Evolutionary conservation across 2,888 invertebrate species (phyloP), one percentile per base, ranked within the genome.

Genomic region (Drosophila quinaria): DNA sequence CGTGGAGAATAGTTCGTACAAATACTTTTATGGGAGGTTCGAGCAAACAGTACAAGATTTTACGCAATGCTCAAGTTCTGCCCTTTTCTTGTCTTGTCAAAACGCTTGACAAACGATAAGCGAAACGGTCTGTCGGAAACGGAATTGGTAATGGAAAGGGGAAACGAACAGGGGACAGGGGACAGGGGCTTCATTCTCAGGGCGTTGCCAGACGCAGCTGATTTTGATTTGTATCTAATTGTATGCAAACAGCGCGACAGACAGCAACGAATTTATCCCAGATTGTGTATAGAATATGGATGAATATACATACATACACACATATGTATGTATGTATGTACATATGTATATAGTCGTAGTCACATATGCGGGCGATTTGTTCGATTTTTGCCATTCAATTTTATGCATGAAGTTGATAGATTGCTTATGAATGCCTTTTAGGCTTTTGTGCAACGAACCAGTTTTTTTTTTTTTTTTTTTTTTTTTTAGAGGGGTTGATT

Each of bases 181-280:
- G 19, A 37, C n/a, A 15, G 13, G 17, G 22, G 37, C 31, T 56
- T 63, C 64, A 68, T 42, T 62, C 31, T 44, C 68, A 68, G 78
- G 69, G 74, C 78, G 64, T 65, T 62, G 50, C 68, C 80, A 69
- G 63, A 52, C 79, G 81, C 85, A 87, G 75, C 89, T 84, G 85
- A 89, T 89, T 86, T 78, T 80, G 85, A 89, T 86, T 86, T 89
- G 85, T 87, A 89, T 86, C 85, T 89, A 86, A 86, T 86, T 86
- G 85, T 85, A 89, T 87, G 89, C 88, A 84, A 84, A 86, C 89
- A 82, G 59, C 51, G 72, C 59, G 64, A 54, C 79, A 72, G 69
- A 75, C 61, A 41, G 52, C 55, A 54, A 39, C 51, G 56, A 59
- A 71, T 42, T 37, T 55, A 42, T 55, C n/a, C 35, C 19, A 78